These are phyloP conservation scores for Gasterosteus aculeatus DNA, from an alignment of 2,113 vertebrate species.

Conservation along the genomic window DNA sequence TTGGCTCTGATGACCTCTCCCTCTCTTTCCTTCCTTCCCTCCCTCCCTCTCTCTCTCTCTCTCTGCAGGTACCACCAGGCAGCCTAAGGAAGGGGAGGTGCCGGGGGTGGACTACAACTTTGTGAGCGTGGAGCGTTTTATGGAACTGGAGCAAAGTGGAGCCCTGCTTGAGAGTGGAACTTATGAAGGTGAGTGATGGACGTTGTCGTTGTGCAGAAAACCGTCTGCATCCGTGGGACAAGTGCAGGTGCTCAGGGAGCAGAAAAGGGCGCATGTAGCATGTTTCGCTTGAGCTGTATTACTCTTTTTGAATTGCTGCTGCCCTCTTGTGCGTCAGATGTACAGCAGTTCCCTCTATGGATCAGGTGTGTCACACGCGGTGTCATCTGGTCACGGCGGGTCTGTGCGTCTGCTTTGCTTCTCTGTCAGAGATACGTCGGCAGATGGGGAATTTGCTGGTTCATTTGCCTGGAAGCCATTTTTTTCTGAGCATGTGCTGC, in stretches of 20 bases:
- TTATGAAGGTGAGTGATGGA: constrained; percentile 92
- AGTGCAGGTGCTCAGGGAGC: constrained; percentile 34
- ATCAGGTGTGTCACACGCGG: neutral
- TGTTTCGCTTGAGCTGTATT: constrained; percentile 31
- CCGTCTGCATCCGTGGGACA: constrained; percentile 29
- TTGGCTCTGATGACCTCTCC: constrained; percentile 61
- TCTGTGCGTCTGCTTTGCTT: constrained; percentile 67
- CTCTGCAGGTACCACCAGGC: constrained; percentile 93
- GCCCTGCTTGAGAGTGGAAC: constrained; percentile 98
- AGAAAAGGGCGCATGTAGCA: constrained; percentile 15
- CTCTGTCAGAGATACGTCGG: constrained; percentile 63
- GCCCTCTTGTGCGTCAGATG: neutral
- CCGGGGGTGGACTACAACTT: constrained; percentile 99
- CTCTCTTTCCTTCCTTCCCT: constrained; percentile 33
- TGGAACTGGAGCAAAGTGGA: constrained; percentile 99
- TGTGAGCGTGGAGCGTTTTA: constrained; percentile 99
- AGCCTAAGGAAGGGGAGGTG: constrained; percentile 98
- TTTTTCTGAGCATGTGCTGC: constrained; percentile 38
- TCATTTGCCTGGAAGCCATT: constrained; percentile 65
- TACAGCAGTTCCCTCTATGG: constrained; percentile 39
- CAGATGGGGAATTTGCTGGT: constrained; percentile 70
- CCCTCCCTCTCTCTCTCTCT: constrained; percentile 11
- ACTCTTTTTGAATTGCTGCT: constrained; percentile 35
- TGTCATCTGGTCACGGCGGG: constrained; percentile 54
- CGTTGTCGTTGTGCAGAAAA: constrained; percentile 13